Evolutionary conservation across 2,888 invertebrate species (phyloP).

Genomic region (Saturnia pavonia): DNA sequence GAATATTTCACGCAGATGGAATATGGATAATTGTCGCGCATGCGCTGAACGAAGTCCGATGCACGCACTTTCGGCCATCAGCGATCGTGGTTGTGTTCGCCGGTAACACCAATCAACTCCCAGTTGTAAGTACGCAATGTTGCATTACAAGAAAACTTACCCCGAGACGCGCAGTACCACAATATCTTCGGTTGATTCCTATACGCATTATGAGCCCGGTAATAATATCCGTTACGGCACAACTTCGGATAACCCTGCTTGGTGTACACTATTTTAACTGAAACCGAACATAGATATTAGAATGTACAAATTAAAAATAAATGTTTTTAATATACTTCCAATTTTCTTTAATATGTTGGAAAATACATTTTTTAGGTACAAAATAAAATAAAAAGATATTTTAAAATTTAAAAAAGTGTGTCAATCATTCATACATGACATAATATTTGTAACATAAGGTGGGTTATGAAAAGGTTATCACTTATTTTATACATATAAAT

Average conservation of each 20-base stretch:
- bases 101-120: constrained; percentile 59
- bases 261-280: constrained; percentile 32
- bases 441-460: background rate
- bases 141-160: constrained; percentile 61
- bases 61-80: background rate
- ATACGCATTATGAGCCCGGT: constrained; percentile 73
- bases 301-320: background rate
- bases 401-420: background rate
- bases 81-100: constrained; percentile 58
- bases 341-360: background rate
- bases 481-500: background rate
- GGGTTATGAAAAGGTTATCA: background rate
- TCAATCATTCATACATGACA: background rate
- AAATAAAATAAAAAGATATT: background rate
- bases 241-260: constrained; percentile 69
- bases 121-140: constrained; percentile 60
- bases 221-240: constrained; percentile 61
- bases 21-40: background rate
- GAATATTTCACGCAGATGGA: background rate
- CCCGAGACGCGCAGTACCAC: constrained; percentile 72
- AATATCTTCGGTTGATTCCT: constrained; percentile 66
- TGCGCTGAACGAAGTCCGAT: background rate
- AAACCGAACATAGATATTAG: constrained; percentile 23
- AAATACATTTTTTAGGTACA: background rate
- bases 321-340: background rate